These are phyloP conservation scores for Uria lomvia DNA, from an alignment of 2,113 vertebrate species.

Conservation along the genomic window DNA sequence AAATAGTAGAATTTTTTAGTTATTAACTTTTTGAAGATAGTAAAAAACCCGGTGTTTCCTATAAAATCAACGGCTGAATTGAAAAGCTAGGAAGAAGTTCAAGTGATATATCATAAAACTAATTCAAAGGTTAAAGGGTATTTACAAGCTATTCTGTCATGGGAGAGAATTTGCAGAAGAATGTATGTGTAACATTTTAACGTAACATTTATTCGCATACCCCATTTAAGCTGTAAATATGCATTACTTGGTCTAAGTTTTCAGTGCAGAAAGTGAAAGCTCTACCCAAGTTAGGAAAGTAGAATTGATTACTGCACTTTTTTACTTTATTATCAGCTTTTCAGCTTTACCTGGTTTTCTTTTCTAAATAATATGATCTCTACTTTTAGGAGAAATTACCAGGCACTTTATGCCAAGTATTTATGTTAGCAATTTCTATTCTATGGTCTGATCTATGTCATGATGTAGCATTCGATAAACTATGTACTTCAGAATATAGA, in stretches of 20 bases:
- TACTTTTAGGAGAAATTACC: neutral
- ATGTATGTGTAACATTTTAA: neutral
- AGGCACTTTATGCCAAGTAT: neutral
- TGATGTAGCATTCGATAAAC: neutral
- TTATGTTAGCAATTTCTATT: neutral
- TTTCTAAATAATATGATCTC: neutral
- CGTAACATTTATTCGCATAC: neutral
- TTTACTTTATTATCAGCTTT: neutral
- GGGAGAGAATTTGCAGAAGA: neutral
- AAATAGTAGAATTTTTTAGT: conserved; percentile 9
- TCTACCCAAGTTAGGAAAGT: neutral
- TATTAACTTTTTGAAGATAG: conserved; percentile 8
- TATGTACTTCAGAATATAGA: neutral
- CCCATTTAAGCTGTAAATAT: neutral
- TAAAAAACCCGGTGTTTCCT: neutral
- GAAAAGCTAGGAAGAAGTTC: neutral
- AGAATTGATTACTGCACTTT: neutral
- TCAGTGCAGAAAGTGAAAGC: neutral
- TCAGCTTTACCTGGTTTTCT: neutral
- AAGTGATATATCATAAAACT: neutral
- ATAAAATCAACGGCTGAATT: neutral
- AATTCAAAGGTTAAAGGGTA: neutral
- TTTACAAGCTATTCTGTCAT: neutral
- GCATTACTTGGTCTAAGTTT: neutral
- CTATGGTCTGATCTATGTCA: neutral